phyloP scores from a whole-genome alignment of 2,113 vertebrate genomes.

The Enhydra lutris region DNA sequence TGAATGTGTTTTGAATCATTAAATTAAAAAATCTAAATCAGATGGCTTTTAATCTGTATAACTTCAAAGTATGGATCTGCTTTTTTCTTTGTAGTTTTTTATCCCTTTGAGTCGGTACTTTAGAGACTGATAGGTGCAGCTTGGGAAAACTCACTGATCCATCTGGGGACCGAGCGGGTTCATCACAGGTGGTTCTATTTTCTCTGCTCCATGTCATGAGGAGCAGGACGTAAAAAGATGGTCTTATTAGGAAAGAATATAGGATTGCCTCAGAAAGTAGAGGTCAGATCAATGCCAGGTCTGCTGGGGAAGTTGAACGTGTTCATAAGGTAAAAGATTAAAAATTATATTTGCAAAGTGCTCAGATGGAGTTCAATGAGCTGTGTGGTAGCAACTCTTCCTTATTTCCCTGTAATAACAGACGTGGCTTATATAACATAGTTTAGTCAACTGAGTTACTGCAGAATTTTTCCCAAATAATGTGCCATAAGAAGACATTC shows the following conservation, averaged over 20 bases:
- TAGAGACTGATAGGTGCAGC: not conserved
- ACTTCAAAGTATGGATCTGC: not conserved
- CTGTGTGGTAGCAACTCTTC: not conserved
- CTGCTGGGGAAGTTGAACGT: not conserved
- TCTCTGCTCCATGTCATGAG: not conserved
- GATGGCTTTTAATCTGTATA: not conserved
- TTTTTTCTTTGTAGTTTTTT: not conserved
- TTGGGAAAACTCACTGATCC: not conserved
- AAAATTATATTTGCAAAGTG: conserved; percentile 1
- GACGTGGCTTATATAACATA: not conserved
- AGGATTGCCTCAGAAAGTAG: not conserved
- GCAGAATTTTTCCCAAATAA: not conserved
- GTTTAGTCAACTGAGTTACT: not conserved
- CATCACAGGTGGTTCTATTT: not conserved
- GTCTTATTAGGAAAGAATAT: not conserved
- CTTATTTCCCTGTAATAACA: not conserved
- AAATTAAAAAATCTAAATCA: not conserved
- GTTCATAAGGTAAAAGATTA: not conserved
- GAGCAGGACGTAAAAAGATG: not conserved
- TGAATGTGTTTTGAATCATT: not conserved
- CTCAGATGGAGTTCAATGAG: not conserved
- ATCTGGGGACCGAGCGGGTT: not conserved
- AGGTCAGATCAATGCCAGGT: not conserved
- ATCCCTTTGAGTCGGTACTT: not conserved
- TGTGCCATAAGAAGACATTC: not conserved